Conservation (phyloP, 1,140 invertebrate genomes). For the Lordiphosa stackelbergi region DNA sequence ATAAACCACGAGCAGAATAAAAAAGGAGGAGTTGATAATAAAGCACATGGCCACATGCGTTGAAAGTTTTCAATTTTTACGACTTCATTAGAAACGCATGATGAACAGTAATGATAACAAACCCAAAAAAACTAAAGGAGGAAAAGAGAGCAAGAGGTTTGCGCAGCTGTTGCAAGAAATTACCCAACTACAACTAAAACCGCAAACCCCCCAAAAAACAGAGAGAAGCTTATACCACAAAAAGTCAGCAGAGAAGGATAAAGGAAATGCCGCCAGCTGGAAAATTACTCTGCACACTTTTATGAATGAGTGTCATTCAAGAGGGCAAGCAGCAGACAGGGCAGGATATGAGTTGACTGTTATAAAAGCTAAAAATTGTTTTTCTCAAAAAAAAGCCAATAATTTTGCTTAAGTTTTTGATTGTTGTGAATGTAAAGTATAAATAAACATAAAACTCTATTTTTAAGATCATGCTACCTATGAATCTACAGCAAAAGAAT, state of each 20-base stretch:
- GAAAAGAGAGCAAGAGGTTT: slow-evolving; percentile 1
- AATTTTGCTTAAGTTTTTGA: no score
- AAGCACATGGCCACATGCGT: slow-evolving; percentile 12
- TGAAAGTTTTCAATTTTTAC: slow-evolving; percentile 26
- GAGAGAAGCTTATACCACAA: slow-evolving; percentile 6
- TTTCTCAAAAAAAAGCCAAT: slow-evolving; percentile 2
- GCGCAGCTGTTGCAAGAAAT: slow-evolving; percentile 6
- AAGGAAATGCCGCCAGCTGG: slow-evolving; percentile 15
- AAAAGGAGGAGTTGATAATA: neutral
- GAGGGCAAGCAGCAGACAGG: neutral
- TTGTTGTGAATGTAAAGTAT: no score
- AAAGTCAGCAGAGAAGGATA: slow-evolving; percentile 5
- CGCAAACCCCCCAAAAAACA: neutral
- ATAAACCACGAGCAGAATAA: no score
- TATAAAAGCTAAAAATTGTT: slow-evolving; percentile 16
- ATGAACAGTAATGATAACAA: slow-evolving; percentile 25
- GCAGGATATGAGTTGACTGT: slow-evolving; percentile 2
- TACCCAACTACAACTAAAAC: slow-evolving; percentile 3
- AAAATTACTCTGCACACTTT: slow-evolving; percentile 18
- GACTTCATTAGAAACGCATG: slow-evolving; percentile 30
- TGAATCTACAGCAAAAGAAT: no score
- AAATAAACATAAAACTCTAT: no score
- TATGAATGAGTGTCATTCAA: slow-evolving; percentile 4
- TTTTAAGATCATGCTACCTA: no score
- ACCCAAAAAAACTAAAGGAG: neutral